Base-by-base conservation (phyloP, 1,140 invertebrate genomes). In the Drosophila aff. region DNA sequence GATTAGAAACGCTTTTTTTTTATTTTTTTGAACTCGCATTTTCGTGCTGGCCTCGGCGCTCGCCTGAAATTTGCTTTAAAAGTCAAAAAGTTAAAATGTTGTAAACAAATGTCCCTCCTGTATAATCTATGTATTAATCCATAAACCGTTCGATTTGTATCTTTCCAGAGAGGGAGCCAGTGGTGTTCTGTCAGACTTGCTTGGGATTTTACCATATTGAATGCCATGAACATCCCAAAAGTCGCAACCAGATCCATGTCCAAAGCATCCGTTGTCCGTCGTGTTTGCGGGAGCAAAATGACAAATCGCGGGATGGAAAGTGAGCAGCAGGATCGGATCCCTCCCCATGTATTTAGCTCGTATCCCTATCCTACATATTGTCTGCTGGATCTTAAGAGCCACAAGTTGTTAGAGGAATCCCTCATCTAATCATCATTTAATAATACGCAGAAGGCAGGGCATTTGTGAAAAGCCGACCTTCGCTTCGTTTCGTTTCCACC, bases 171-270 rank as follows among this genome's bases (percentile, higher is more conserved):
- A 33, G 46, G 2, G 69, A 74, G 9, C 59, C 58, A 18, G 65
- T 41, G 26, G 65, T 26, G 13, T 58, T 33, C 31, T 85, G 82
- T n/a, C 61, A 66, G 23, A 46, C 28, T 18, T 85, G 82, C 28
- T 52, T 43, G n/a, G 68, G 61, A 10, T 49, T 38, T 9, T 82
- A 52, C 43, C 82, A 85, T 44, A 16, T 71, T 13, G 74, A 82
- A 3, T 85, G 82, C 46, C 64, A 82, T 8, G 79, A 78, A 36
- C 40, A 49, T 11, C 58, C 46, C 21, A 83, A 83, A 26, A 64
- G 49, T 26, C 62, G 31, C 3, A 18, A 57, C 11, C 18, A 49
- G 16, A n/a, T 57, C 18, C 68, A 60, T 13, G 8, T 28, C 9
- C 67, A 83, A 33, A 60, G 49, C 15, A 67, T 18, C 1, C 81